Evolutionary conservation across 1,140 invertebrate species (phyloP).

Genomic region (Apis cerana): DNA sequence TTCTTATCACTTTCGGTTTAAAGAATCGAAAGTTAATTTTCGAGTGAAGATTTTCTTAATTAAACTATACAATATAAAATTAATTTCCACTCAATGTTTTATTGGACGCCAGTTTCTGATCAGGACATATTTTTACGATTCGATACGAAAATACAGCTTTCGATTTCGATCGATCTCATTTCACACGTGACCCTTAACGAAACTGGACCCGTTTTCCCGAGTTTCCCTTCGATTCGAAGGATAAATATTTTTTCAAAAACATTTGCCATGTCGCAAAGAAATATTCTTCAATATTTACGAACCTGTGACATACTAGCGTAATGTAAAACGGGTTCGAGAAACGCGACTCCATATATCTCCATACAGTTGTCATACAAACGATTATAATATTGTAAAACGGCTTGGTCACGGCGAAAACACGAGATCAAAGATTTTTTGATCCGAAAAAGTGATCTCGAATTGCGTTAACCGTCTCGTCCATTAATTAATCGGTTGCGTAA

Average conservation of each 20-base stretch:
- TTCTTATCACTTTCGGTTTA: no score
- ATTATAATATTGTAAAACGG: background rate
- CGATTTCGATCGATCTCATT: background rate
- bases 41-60: no score
- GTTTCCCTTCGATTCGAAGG: no score
- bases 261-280: conserved; percentile 4
- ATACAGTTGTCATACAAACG: background rate
- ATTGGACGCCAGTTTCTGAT: background rate
- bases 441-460: background rate
- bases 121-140: background rate
- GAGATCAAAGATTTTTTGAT: background rate
- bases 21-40: no score
- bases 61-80: background rate
- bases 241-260: conserved; percentile 8
- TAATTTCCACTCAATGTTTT: background rate
- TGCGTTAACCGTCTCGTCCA: background rate
- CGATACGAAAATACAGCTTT: background rate
- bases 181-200: background rate
- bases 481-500: background rate
- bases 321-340: background rate
- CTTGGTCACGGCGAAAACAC: no score
- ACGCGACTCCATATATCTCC: background rate
- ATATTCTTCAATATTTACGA: conserved; percentile 35
- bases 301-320: background rate
- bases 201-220: background rate